phyloP scores from a whole-genome alignment of 2,797 vertebrate species.

The Chiroxiphia lanceolata region DNA sequence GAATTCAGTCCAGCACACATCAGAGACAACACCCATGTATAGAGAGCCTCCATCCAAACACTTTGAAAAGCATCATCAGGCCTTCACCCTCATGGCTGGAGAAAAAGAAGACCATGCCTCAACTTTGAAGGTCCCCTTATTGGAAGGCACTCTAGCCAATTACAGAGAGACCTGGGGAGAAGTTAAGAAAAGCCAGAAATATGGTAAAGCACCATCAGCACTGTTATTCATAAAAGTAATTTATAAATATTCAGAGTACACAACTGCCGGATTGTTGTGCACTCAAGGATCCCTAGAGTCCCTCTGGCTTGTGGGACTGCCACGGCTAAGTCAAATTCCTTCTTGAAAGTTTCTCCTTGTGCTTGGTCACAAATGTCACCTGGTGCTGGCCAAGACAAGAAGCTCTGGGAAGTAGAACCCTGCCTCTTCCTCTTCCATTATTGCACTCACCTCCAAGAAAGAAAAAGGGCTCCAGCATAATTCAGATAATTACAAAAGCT shows the following conservation, averaged over 20 bases:
- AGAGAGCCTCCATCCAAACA: background rate
- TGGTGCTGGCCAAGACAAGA: background rate
- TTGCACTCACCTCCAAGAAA: background rate
- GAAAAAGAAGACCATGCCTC: background rate
- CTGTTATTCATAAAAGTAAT: background rate
- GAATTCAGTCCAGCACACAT: background rate
- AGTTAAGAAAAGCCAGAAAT: background rate
- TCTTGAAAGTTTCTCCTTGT: background rate
- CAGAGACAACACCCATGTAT: rapidly evolving
- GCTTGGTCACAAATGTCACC: background rate
- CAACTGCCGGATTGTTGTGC: background rate
- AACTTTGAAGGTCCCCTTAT: background rate
- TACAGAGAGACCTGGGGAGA: background rate
- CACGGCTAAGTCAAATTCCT: background rate
- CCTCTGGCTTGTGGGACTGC: background rate
- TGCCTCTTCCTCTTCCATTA: background rate
- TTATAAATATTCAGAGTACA: background rate
- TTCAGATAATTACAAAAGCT: background rate
- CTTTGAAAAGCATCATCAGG: background rate
- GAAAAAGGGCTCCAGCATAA: background rate
- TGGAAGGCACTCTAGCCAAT: background rate
- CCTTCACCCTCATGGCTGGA: background rate
- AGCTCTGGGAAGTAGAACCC: background rate
- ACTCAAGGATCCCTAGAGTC: background rate
- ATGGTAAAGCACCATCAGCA: background rate